Evolutionary conservation across 2,888 invertebrate species (phyloP), one percentile per base, ranked within the genome.

Genomic region (Coelinius sp.): DNA sequence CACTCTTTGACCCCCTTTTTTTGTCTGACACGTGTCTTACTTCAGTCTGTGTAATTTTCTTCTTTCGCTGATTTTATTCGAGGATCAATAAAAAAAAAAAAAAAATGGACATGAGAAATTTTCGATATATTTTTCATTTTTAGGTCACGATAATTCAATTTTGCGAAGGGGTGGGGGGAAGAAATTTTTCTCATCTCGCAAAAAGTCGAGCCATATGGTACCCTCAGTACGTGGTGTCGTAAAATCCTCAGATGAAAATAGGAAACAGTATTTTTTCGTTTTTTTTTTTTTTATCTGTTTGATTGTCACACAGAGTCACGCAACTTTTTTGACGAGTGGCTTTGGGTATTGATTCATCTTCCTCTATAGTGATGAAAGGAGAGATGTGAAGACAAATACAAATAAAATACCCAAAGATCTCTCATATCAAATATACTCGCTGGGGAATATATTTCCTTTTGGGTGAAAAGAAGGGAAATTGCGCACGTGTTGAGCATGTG

Each of bases 301-400:
- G 59, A 59, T 59, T 59, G 14, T n/a, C n/a, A n/a, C 53, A 59
- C 17, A 31, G 10, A 59, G 59, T 59, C 59, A 59, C 59, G 59
- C 59, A 59, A 59, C 35, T 25, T 31, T 59, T 59, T 59, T 59
- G 14, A 8, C 20, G 20, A 49, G 17, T 20, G 59, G 59, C 59
- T 59, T 17, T 49, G 1, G 46, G 17, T 59, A 59, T 59, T 59
- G 59, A 59, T 31, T 59, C 59, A 59, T 59, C 59, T 17, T 35
- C 31, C 35, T 6, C 59, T 31, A 14, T 59, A 3, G 59, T 35
- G 17, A 35, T 17, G 20, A 59, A 17, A 52, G n/a, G n/a, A 59
- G 17, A 35, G 8, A 59, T 10, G 17, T 59, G 31, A 35, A 17
- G 31, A 59, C 31, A 59, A 31, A 59, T 27, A 59, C 59, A 59